Evolutionary conservation across 2,888 invertebrate genomes (phyloP).

Genomic region (Noctua janthina): DNA sequence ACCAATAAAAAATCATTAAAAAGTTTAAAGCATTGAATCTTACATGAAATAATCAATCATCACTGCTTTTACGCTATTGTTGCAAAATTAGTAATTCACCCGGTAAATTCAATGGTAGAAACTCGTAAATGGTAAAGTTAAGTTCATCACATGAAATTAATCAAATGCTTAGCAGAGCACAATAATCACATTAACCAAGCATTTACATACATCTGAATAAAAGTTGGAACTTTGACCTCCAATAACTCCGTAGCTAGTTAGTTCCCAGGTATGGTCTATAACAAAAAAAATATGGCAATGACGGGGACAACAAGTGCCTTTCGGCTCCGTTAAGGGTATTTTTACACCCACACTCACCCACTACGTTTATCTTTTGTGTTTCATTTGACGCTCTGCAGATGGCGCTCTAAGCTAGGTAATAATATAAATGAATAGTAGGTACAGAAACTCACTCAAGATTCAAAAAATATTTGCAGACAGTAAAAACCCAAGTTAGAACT

Average conservation of each 20-base stretch:
- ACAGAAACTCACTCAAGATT: not conserved
- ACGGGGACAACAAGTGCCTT: too few species aligned
- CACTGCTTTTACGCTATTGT: not conserved
- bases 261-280: too few species aligned
- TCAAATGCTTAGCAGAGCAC: not conserved
- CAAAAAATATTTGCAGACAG: not conserved
- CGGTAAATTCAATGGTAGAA: not conserved
- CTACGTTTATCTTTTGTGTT: not conserved
- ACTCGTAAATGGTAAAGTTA: not conserved
- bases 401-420: constrained; percentile 28
- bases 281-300: too few species aligned
- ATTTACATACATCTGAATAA: too few species aligned
- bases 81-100: not conserved
- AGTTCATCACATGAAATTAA: not conserved
- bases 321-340: too few species aligned
- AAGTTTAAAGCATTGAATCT: not conserved
- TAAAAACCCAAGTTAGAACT: not conserved
- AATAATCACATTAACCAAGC: not conserved
- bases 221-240: too few species aligned
- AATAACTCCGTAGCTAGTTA: too few species aligned
- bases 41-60: not conserved
- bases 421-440: not conserved
- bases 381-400: constrained; percentile 17
- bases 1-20: not conserved
- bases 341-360: too few species aligned